Base-by-base conservation (phyloP, 2,797 vertebrate genomes). In the Aselliscus stoliczkanus region DNA sequence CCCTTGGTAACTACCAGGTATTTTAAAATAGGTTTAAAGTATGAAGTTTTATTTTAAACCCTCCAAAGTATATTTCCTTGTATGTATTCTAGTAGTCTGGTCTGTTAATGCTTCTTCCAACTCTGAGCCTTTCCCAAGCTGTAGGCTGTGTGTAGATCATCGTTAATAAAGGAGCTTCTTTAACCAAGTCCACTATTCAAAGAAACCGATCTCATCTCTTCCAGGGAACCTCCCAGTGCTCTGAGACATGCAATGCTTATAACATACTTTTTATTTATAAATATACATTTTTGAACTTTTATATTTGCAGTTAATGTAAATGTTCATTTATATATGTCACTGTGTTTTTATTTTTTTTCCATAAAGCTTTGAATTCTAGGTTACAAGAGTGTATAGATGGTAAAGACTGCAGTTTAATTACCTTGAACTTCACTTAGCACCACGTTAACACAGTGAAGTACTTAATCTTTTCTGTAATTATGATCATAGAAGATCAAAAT, bases 401-500 rank as follows among this genome's bases (percentile, higher is more conserved):
- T 88, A 94, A 96, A 94, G 64, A 34, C 75, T 90, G 56, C 4
- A 47, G 44, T 87, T 96, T 96, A 96, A 96, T 94, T 96, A 94
- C 47, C 70, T 95, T 98, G 92, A 97, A 96, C 97, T 97, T 95
- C 80, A 90, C 69, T 94, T 96, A 93, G 93, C 75, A 89, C 85
- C 47, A 70, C 47, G 77, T 96, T 96, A 97, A 73, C 42, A 95
- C 79, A 93, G 86, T 50, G 69, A 95, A 65, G 42, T 95, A 20
- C 88, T 96, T 96, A 93, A 96, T 97, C 90, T 83, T 88, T 92
- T 90, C 94, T 92, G 31, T 97, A 95, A 96, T 96, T 97, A 93
- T 85, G 73, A 97, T 96, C 60, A 58, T 86, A 86, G 64, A 93
- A 92, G 94, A 97, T 96, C 90, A 97, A 97, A 97, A 97, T 97